Base-by-base conservation (phyloP, 2,797 vertebrate species). In the Arctocebus calabarensis region DNA sequence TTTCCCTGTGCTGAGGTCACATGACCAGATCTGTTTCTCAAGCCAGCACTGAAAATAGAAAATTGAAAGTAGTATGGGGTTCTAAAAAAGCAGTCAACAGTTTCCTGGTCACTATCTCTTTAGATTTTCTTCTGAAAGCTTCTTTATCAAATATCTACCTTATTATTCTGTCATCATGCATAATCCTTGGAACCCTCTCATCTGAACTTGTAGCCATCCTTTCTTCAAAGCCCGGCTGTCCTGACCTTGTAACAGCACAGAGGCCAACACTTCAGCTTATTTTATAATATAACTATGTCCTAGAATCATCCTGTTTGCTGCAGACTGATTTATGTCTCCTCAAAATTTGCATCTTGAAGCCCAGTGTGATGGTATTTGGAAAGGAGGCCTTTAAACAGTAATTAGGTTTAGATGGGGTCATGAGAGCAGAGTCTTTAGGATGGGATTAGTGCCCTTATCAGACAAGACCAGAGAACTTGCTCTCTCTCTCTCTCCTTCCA, bases 71-170 rank as follows among this genome's bases (percentile, higher is more conserved):
- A 95, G 25, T 4, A 68, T 55, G 16, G 12, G 52, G 40, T 64
- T 43, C 61, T 62, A 88, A 64, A 92, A 95, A 83, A 84, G 7
- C 16, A 89, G 37, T 86, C 29, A 92, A 71, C 2, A 68, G 25
- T 93, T 86, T 86, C 77, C 14, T 84, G 45, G 66, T 79, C 57
- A 88, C 1, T 87, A 92, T 86, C 55, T 48, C 91, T 90, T 62
- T 48, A 83, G 20, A 57, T 34, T 71, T 87, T 93, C 59, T 94
- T 95, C 73, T 90, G 57, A 32, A 85, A 94, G 22, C 37, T 48
- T 78, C 81, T 84, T 96, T 88, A 83, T 55, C 43, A 92, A 94
- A 81, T 94, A 90, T 59, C 66, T 92, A 86, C 17, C 25, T 48
- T 40, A 90, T 81, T 85, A 88, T 74, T 82, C 48, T 79, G 45